Evolutionary conservation across 2,797 vertebrate genomes (phyloP).

Genomic region (Brotula barbata): DNA sequence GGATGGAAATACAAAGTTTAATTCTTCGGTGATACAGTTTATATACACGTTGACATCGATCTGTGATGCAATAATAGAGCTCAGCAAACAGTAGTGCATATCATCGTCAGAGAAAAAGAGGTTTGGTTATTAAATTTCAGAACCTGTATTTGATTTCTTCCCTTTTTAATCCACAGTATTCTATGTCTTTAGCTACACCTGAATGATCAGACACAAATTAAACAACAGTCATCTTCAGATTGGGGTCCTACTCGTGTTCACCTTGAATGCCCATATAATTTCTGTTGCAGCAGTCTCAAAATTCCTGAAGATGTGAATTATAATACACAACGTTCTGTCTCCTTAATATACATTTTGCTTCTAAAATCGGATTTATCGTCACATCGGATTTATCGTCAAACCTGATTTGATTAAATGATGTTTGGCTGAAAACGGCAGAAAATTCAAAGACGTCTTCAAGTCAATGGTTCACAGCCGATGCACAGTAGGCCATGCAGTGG

Average conservation of each 20-base stretch:
- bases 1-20: constrained; percentile 58
- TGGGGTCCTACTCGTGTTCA: too few species aligned
- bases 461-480: constrained; percentile 7
- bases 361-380: constrained; percentile 6
- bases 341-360: constrained; percentile 23
- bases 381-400: constrained; percentile 35
- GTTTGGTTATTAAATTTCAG: constrained; percentile 52
- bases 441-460: not conserved
- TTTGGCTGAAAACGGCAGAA: constrained; percentile 21
- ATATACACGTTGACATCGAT: constrained; percentile 47
- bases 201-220: constrained; percentile 34
- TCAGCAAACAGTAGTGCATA: constrained; percentile 47
- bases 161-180: constrained; percentile 69
- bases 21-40: constrained; percentile 66
- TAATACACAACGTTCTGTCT: constrained; percentile 30
- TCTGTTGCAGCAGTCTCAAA: constrained; percentile 45
- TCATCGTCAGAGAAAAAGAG: constrained; percentile 40
- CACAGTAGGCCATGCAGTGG: not conserved
- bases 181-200: constrained; percentile 61
- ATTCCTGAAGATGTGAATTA: constrained; percentile 41
- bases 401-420: constrained; percentile 36
- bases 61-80: constrained; percentile 45
- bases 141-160: constrained; percentile 53
- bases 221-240: too few species aligned
- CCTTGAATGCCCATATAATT: constrained; percentile 37